Conservation (phyloP, 2,113 vertebrate genomes). For the Chrysochloris asiatica region DNA sequence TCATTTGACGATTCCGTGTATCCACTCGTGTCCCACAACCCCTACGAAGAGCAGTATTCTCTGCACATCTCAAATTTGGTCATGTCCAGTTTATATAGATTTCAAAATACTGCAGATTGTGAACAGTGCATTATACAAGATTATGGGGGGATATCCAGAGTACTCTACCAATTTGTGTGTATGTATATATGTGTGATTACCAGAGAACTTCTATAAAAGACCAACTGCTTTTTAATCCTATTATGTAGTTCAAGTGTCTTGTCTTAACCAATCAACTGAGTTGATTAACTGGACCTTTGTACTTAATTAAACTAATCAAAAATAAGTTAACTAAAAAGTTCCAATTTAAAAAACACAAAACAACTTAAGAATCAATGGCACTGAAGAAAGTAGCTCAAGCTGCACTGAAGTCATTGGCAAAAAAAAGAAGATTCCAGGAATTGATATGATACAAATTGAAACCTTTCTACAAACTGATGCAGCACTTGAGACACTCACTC, state of each 20-base stretch:
- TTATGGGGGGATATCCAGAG: conserved; percentile 81
- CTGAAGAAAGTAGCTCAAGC: too few species aligned
- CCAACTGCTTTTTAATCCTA: conserved; percentile 74
- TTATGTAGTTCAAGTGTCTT: conserved; percentile 77
- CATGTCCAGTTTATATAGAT: conserved; percentile 84
- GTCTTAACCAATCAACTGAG: conserved; percentile 71
- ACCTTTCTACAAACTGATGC: too few species aligned
- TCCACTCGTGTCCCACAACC: too few species aligned
- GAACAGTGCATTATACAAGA: conserved; percentile 83
- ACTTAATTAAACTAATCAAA: conserved; percentile 81
- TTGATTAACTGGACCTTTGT: conserved; percentile 82
- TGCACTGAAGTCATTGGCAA: too few species aligned
- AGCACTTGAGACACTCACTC: too few species aligned
- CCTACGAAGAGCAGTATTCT: too few species aligned
- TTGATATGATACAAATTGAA: too few species aligned
- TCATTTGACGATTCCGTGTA: too few species aligned
- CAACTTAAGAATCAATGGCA: too few species aligned
- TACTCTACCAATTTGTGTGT: conserved; percentile 75
- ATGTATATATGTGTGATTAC: conserved; percentile 57
- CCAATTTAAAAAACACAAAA: too few species aligned
- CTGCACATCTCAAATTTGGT: conserved; percentile 81
- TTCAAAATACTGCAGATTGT: conserved; percentile 84
- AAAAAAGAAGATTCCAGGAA: too few species aligned
- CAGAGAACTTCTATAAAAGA: conserved; percentile 75
- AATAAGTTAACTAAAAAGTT: conserved; percentile 85